Base-by-base conservation (phyloP, 2,113 vertebrate species). In the Seriola dumerili region DNA sequence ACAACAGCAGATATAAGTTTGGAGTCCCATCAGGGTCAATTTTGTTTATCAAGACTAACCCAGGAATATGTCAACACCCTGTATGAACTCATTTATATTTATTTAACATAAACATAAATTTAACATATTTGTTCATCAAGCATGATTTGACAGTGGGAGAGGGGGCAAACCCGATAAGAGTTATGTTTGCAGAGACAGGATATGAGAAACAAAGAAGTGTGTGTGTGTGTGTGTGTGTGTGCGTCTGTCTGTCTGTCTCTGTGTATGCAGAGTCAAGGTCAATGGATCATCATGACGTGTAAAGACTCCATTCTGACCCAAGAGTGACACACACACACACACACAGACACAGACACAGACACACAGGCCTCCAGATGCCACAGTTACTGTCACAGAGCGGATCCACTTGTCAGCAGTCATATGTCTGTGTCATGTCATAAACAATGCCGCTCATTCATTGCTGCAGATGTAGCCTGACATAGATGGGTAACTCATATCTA, bases 271-370 rank as follows among this genome's bases (percentile, higher is more conserved):
- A 70, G 89, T 89, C 88, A 93, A 88, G 93, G 88, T 94, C 93
- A 87, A 34, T 72, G 65, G 55, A 79, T 80, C 91, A 87, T 91
- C 73, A 59, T 59, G 75, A 71, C 63, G 38, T 57, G 95, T 92
- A 95, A 93, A 93, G 94, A 80, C 52, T 70, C 76, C 78, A 90
- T 93, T 95, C 81, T 93, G 80, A 78, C 13, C 59, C 9, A 17
- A 61, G n/a, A 70, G 55, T 36, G 21, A 44, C 77, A 67, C 71
- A 76, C 84, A 62, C 40, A 63, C n/a, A 62, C 46, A 62, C 76
- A 72, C 75, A 81, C 69, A 72, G 72, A 76, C 70, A 83, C 52
- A 72, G 78, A 40, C n/a, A 38, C 44, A 66, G 62, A 72, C 76
- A 71, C 57, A 69, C 23, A 69, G 67, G 8, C 40, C 36, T 59